Evolutionary conservation across 1,140 invertebrate genomes (phyloP).

Genomic region (Physella acuta): DNA sequence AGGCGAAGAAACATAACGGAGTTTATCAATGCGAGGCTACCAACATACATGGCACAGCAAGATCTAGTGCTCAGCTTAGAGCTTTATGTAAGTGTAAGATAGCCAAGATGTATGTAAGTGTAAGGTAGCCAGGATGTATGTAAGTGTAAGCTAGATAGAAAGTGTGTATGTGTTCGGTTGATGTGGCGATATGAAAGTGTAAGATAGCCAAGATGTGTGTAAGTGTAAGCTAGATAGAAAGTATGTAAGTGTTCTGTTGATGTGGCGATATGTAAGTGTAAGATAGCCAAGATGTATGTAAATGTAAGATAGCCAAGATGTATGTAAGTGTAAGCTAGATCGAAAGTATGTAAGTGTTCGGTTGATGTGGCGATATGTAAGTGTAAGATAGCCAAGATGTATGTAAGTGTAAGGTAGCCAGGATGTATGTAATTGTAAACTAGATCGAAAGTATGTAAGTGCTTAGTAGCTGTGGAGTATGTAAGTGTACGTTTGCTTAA

Average conservation of each 20-base stretch:
- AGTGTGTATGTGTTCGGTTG: neutral
- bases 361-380: neutral
- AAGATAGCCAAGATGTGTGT: neutral
- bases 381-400: neutral
- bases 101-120: neutral
- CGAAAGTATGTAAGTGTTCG: neutral
- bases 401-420: neutral
- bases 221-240: no score
- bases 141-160: neutral
- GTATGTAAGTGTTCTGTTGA: neutral
- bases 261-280: neutral
- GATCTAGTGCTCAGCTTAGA: constrained; percentile 13
- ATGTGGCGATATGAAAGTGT: neutral
- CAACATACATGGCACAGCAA: neutral
- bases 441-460: neutral
- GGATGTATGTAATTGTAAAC: no score
- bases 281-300: neutral
- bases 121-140: neutral
- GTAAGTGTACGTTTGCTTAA: neutral
- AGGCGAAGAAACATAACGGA: constrained; percentile 4
- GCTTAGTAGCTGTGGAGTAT: neutral
- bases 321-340: no score
- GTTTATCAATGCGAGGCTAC: constrained; percentile 17
- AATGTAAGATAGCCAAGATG: neutral
- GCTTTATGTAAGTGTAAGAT: constrained; percentile 20